phyloP scores from a whole-genome alignment of 2,797 vertebrate species.

The Danio tinwini region DNA sequence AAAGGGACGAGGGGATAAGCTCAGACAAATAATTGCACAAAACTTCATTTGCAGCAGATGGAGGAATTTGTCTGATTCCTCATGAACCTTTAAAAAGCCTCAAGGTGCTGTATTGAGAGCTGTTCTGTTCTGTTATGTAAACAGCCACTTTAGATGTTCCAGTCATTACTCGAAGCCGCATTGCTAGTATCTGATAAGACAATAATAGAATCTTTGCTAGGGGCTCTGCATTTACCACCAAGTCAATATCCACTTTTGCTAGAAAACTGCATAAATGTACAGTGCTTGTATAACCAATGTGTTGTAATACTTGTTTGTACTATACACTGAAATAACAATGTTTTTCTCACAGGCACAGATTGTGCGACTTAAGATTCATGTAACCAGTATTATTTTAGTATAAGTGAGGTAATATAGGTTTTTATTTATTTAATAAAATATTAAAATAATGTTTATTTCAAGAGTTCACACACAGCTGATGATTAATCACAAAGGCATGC shows the following conservation, averaged over 20 bases:
- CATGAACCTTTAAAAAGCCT: constrained; percentile 46
- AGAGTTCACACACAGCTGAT: too few species aligned
- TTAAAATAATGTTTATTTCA: too few species aligned
- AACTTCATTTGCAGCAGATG: constrained; percentile 46
- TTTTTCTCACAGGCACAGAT: not conserved
- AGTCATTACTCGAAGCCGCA: constrained; percentile 10
- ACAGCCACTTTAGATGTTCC: constrained; percentile 37
- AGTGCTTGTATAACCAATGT: constrained; percentile 8
- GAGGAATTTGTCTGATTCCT: constrained; percentile 21
- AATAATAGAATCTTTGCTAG: constrained; percentile 37
- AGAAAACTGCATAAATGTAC: constrained; percentile 6
- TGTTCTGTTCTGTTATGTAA: constrained; percentile 42
- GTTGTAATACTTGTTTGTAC: constrained; percentile 1
- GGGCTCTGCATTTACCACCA: constrained; percentile 37
- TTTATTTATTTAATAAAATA: too few species aligned
- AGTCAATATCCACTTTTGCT: constrained; percentile 17
- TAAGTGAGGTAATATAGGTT: too few species aligned
- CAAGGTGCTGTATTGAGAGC: constrained; percentile 2
- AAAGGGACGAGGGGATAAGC: constrained; percentile 15
- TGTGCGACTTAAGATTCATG: not conserved
- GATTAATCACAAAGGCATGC: too few species aligned
- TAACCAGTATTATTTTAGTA: not conserved
- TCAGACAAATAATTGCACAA: constrained; percentile 27
- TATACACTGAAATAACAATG: not conserved
- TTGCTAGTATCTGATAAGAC: constrained; percentile 28